phyloP scores from a whole-genome alignment of 2,113 vertebrate species.

The Phoxinus phoxinus region DNA sequence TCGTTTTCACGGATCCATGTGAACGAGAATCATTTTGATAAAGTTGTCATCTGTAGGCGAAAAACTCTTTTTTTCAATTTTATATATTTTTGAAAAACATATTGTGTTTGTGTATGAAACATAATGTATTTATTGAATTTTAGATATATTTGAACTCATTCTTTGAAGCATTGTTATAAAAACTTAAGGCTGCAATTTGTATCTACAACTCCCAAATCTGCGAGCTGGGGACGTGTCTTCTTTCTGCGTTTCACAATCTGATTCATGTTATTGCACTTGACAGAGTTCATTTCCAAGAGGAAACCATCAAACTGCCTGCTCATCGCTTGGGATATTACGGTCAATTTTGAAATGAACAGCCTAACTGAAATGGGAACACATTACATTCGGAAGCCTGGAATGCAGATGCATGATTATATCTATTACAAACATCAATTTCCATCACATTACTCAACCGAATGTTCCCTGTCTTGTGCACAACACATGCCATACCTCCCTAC shows the following conservation, averaged over 20 bases:
- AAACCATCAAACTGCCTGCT: conserved; percentile 38
- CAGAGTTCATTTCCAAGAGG: conserved; percentile 42
- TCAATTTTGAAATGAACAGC: conserved; percentile 41
- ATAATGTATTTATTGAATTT: not conserved
- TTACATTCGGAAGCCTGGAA: conserved; percentile 26
- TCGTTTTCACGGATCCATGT: too few relatives aligned
- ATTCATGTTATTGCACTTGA: conserved; percentile 30
- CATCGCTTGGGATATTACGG: conserved; percentile 2
- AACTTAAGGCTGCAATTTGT: not conserved
- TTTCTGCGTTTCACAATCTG: not conserved
- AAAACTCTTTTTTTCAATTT: not conserved
- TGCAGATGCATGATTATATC: conserved; percentile 19
- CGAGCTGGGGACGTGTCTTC: not conserved
- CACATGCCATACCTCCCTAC: not conserved
- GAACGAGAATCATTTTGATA: too few relatives aligned
- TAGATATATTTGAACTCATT: not conserved
- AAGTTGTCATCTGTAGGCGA: too few relatives aligned
- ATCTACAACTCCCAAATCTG: not conserved
- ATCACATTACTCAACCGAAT: conserved; percentile 30
- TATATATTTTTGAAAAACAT: not conserved
- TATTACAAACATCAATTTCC: conserved; percentile 35
- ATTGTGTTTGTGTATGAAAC: too few relatives aligned
- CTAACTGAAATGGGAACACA: conserved; percentile 9
- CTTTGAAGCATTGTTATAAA: not conserved
- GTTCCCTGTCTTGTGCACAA: conserved; percentile 21